Conservation (phyloP, 2,113 vertebrate genomes). For the Tragelaphus scriptus region DNA sequence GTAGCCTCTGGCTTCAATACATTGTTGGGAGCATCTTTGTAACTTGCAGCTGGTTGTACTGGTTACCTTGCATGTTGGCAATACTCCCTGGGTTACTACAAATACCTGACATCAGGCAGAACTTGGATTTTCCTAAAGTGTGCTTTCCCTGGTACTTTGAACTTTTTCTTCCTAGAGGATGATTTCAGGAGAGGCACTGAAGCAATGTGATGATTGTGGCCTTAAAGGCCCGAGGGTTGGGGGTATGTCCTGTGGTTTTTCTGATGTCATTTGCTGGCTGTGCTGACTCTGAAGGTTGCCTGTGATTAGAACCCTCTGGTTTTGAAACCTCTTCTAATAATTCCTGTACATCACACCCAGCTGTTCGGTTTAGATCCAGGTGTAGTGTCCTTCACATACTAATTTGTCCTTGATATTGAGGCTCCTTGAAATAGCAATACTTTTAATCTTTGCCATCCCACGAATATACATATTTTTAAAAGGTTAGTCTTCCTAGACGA, state of each 20-base stretch:
- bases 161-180: neutral
- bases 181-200: neutral
- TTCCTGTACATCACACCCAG: rapidly evolving
- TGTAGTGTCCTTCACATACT: neutral
- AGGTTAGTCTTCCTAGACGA: neutral
- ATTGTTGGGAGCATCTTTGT: neutral
- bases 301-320: too few species aligned
- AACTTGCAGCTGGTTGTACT: neutral
- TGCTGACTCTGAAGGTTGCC: neutral
- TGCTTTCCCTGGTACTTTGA: rapidly evolving
- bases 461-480: neutral
- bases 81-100: neutral
- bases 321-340: neutral
- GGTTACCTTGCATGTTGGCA: neutral
- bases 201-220: rapidly evolving
- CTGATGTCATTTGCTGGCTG: neutral
- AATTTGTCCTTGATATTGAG: neutral
- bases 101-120: neutral
- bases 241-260: neutral
- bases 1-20: neutral
- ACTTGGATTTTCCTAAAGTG: neutral
- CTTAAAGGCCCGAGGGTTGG: rapidly evolving
- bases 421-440: neutral
- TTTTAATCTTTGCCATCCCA: neutral
- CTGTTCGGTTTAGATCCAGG: neutral